Conservation (phyloP, 1,140 invertebrate genomes). For the Myzus persicae region DNA sequence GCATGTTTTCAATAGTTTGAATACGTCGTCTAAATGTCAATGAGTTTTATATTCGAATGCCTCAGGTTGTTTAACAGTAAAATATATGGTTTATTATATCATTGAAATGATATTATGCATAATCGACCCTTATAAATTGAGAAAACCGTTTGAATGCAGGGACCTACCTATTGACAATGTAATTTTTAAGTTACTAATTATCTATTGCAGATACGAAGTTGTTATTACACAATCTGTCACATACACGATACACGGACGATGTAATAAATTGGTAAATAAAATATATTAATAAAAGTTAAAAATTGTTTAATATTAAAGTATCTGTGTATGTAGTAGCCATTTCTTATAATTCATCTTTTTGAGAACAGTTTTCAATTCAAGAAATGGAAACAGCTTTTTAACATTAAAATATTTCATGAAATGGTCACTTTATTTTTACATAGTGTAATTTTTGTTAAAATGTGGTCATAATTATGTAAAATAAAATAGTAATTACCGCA, state of each 20-base stretch:
- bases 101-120: neutral
- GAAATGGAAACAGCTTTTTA: too few relatives aligned
- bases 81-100: neutral
- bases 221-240: neutral
- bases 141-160: neutral
- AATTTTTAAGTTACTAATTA: neutral
- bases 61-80: neutral
- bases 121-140: neutral
- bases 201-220: neutral
- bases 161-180: neutral
- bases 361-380: too few relatives aligned
- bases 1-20: slow-evolving; percentile 4
- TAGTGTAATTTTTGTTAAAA: too few relatives aligned
- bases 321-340: too few relatives aligned
- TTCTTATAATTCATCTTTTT: too few relatives aligned
- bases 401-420: too few relatives aligned
- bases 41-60: neutral
- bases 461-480: too few relatives aligned
- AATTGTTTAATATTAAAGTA: neutral
- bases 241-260: neutral
- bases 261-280: too few relatives aligned
- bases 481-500: too few relatives aligned
- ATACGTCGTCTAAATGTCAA: slow-evolving; percentile 7
- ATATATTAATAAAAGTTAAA: too few relatives aligned
- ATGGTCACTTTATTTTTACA: too few relatives aligned